Evolutionary conservation across 2,797 vertebrate species (phyloP).

Genomic region (Phrynocephalus guinanensis): DNA sequence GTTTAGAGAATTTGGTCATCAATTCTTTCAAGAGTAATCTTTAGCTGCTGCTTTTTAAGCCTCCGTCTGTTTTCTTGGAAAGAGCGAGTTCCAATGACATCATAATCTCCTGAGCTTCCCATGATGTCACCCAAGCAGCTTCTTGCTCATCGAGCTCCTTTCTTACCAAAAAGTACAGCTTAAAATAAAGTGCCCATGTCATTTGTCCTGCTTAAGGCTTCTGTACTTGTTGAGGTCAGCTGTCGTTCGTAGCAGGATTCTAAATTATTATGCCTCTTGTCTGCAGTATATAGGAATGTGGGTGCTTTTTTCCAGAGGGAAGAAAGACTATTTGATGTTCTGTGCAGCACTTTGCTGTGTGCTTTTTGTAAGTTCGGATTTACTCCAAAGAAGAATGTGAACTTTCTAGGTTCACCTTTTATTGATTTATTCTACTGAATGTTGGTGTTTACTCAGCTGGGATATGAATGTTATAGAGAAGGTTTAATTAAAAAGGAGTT

Average conservation of each 20-base stretch:
- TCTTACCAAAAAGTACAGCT: background rate
- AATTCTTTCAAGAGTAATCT: background rate
- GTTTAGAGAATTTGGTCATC: background rate
- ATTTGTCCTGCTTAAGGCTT: background rate
- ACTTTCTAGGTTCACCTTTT: no score
- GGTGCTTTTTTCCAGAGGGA: background rate
- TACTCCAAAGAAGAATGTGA: background rate
- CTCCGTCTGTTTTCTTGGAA: slow-evolving; percentile 15
- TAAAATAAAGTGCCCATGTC: slow-evolving; percentile 9
- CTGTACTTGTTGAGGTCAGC: background rate
- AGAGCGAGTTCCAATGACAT: slow-evolving; percentile 20
- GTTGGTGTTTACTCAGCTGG: background rate
- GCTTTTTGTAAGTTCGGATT: background rate
- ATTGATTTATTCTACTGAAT: background rate
- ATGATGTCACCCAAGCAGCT: slow-evolving; percentile 25
- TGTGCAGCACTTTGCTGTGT: slow-evolving; percentile 3
- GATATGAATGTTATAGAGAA: no score
- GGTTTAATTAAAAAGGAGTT: background rate
- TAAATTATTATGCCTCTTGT: background rate
- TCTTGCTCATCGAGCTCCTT: background rate
- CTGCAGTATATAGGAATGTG: background rate
- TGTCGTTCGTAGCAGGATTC: background rate
- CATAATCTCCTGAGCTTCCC: slow-evolving; percentile 26
- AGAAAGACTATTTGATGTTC: background rate
- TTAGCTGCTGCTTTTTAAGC: background rate